Conservation (phyloP, 2,888 invertebrate genomes). For the Agriotes lineatus region DNA sequence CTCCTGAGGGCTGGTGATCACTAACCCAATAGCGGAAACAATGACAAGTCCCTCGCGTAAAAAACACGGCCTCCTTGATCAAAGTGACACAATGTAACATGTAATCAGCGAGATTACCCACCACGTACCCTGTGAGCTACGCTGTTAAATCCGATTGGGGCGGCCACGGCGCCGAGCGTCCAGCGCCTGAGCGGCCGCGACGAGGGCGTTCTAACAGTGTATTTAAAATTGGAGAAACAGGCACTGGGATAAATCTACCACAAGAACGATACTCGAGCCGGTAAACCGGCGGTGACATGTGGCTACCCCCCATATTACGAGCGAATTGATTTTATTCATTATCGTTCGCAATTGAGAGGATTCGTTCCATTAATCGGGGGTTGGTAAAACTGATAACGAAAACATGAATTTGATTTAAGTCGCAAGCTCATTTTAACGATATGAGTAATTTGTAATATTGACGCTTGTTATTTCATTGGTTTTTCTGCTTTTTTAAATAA, state of each 20-base stretch:
- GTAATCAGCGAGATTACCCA: conserved; percentile 63
- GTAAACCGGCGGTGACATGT: conserved; percentile 62
- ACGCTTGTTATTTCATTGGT: no score
- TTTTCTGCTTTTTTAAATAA: no score
- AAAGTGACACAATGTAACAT: conserved; percentile 64
- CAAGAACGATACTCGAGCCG: conserved; percentile 60
- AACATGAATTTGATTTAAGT: no score
- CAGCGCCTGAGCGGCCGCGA: background rate
- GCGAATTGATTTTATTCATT: conserved; percentile 55
- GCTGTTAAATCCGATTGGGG: conserved; percentile 42
- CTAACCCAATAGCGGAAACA: conserved; percentile 58
- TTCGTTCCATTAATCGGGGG: conserved; percentile 42
- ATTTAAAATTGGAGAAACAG: conserved; percentile 59
- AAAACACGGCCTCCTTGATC: conserved; percentile 63
- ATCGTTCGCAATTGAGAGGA: conserved; percentile 45
- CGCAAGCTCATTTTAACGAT: no score
- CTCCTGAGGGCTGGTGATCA: conserved; percentile 44
- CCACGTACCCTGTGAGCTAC: conserved; percentile 49
- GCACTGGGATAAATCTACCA: conserved; percentile 55
- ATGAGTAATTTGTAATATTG: no score
- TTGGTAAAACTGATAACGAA: no score
- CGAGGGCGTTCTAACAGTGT: conserved; percentile 56
- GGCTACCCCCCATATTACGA: conserved; percentile 49
- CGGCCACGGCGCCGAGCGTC: no score
- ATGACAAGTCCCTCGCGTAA: conserved; percentile 63